Conservation (phyloP, 1,140 invertebrate genomes). For the Bombus sylvicola region DNA sequence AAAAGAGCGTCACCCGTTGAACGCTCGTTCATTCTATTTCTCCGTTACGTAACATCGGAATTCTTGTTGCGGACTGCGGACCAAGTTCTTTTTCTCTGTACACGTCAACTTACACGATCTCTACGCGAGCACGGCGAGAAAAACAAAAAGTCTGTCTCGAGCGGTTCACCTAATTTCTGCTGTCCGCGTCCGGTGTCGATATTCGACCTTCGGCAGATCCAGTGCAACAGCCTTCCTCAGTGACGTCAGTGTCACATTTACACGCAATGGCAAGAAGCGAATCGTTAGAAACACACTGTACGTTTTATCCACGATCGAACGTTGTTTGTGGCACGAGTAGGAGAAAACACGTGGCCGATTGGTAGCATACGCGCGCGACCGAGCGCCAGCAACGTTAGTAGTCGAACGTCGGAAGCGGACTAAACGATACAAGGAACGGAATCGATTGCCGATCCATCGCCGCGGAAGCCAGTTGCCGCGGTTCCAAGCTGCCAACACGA, state of each 20-base stretch:
- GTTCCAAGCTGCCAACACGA: background rate
- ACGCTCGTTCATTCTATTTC: conserved; percentile 1
- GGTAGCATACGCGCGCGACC: background rate
- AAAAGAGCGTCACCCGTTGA: background rate
- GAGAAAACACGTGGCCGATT: conserved; percentile 41
- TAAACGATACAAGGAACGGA: background rate
- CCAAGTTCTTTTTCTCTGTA: background rate
- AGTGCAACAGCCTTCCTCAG: background rate
- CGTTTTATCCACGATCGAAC: background rate
- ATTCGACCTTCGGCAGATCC: background rate
- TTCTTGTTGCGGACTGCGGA: background rate
- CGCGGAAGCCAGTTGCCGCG: background rate
- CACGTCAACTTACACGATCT: background rate
- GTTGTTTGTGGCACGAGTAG: background rate
- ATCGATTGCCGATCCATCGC: background rate
- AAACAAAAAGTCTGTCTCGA: background rate
- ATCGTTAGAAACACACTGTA: too few species aligned
- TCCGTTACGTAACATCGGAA: conserved; percentile 35
- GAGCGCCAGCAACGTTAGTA: background rate
- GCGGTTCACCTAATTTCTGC: conserved; percentile 16
- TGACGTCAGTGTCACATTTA: background rate
- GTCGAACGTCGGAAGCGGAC: background rate
- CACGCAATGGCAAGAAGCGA: background rate
- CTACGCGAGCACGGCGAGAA: background rate
- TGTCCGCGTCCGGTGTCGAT: background rate